Evolutionary conservation across 2,888 invertebrate genomes (phyloP), one percentile per base, ranked within the genome.

Genomic region (Phortica magna): DNA sequence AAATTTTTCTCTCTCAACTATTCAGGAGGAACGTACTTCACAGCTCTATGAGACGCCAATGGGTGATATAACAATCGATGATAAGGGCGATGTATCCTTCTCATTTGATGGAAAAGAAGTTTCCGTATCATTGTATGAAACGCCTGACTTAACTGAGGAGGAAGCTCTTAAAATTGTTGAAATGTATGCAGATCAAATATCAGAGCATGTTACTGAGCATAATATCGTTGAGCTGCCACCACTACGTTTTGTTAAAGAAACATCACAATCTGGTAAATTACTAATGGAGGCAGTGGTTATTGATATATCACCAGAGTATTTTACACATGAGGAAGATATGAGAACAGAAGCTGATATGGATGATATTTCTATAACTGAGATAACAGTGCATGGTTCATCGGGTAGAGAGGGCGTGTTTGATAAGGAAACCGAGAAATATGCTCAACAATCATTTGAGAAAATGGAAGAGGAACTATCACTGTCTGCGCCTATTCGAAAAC

Each of bases 61-160:
- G n/a, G 95, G 95, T 31, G 95, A 94, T 82, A 93, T 96, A 48
- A 96, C 96, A 0, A 92, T 96, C 48, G 96, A 97, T 81, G 96
- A 96, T 75, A 95, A 95, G 84, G 96, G 95, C 7, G 97, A 97
- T 90, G 95, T 98, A 53, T 97, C 97, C 0, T 97, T 97, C 89
- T 97, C 97, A 2, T 97, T 98, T 83, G 97, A 97, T 86, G 97
- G 97, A 2, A 97, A 96, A 92, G 97, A 98, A 92, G 96, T 97
- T 0, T 97, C 97, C 0, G 96, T 97, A 0, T 97, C 97, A 4
- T 92, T 98, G 2, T 98, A 97, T 88, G 98, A 98, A 93, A 98
- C 98, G 0, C 98, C 98, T 0, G 98, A 98, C 92, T 93, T 98
- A 72, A 98, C 97, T 0, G 97, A 98, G 91, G 97, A 97, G 91